Evolutionary conservation across 2,113 vertebrate species (phyloP).

Genomic region (Pollachius pollachius): DNA sequence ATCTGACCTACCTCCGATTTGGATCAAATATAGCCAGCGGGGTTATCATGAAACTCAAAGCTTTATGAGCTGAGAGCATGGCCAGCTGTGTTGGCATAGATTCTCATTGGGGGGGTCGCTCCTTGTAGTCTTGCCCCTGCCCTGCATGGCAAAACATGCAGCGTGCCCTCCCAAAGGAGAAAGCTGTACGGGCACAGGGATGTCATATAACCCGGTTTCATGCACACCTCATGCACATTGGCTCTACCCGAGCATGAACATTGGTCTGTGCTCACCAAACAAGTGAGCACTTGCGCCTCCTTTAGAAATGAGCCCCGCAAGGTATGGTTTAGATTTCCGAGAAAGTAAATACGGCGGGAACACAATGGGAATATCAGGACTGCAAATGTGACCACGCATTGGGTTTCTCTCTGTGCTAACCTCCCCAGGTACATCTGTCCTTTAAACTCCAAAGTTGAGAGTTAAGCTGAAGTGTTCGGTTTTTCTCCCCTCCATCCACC

Average conservation of each 20-base stretch:
- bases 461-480: background rate
- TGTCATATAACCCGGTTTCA: background rate
- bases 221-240: background rate
- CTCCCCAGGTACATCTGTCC: background rate
- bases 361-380: background rate
- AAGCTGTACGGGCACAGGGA: background rate
- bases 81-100: background rate
- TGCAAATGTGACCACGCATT: background rate
- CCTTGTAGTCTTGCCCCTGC: background rate
- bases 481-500: constrained; percentile 24
- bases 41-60: too few relatives aligned
- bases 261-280: constrained; percentile 16
- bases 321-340: constrained; percentile 6
- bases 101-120: too few relatives aligned
- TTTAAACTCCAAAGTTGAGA: background rate
- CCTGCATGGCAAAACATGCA: constrained; percentile 33
- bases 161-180: background rate
- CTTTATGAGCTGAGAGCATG: too few relatives aligned
- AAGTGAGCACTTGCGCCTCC: constrained; percentile 17
- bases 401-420: constrained; percentile 4
- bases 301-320: constrained; percentile 1
- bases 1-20: too few relatives aligned
- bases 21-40: too few relatives aligned
- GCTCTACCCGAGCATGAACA: constrained; percentile 26
- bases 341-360: constrained; percentile 7